Percentiles rank a stretch among this genome's conserved stretches.
These are phyloP conservation scores for Orientallactaga bullata DNA, from an alignment of 2,113 vertebrate genomes.

Conservation along the genomic window DNA sequence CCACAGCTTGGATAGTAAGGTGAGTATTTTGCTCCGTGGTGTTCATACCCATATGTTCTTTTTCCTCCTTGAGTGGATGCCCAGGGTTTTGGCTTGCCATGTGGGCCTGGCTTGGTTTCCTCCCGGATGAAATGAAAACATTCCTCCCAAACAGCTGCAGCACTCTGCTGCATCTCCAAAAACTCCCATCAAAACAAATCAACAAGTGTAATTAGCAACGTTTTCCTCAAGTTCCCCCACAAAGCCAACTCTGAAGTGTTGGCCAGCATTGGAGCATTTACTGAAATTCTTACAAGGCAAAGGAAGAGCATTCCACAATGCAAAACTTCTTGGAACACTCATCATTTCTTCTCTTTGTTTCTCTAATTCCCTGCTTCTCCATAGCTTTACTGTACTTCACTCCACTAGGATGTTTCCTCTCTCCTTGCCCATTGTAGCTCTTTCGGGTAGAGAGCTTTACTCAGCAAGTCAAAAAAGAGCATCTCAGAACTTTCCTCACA, in stretches of 20 bases:
- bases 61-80: slow-evolving; percentile 38
- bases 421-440: no score
- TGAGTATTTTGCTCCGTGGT: not conserved
- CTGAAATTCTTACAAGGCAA: not conserved
- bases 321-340: not conserved
- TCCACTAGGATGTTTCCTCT: not conserved
- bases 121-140: slow-evolving; percentile 28
- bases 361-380: not conserved
- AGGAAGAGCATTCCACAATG: not conserved
- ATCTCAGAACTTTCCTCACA: not conserved
- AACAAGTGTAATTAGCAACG: not conserved
- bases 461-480: not conserved
- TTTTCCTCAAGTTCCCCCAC: not conserved
- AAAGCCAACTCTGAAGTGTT: not conserved
- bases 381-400: no score
- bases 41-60: not conserved
- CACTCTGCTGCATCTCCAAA: not conserved
- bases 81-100: not conserved
- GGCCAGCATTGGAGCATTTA: not conserved
- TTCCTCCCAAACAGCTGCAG: not conserved
- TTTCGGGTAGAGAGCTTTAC: not conserved
- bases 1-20: not conserved
- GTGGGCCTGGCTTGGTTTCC: not conserved
- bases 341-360: not conserved
- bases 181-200: slow-evolving; percentile 33